A percentile compares a stretch with the other conserved stretches of the same genome.
phyloP scores from a whole-genome alignment of 1,140 invertebrate species.

The Fopius arisanus region DNA sequence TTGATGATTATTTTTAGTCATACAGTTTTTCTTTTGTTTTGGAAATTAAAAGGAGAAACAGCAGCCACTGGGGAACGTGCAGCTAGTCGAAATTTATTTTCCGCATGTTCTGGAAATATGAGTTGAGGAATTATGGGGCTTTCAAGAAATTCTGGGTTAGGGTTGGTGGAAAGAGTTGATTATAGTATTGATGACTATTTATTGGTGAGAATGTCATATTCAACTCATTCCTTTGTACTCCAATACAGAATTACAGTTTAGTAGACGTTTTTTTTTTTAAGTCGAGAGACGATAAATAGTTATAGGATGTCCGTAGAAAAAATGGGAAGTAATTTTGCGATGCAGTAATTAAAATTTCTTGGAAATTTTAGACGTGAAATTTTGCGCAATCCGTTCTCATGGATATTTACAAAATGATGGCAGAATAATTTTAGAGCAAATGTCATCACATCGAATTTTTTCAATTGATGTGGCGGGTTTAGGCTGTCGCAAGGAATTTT shows the following conservation, averaged over 20 bases:
- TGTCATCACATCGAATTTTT: too few relatives aligned
- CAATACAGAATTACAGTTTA: background rate
- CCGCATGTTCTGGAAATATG: constrained; percentile 8
- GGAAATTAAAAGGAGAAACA: background rate
- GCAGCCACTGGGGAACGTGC: constrained; percentile 4
- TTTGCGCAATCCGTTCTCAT: background rate
- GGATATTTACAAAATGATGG: background rate
- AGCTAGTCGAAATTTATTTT: constrained; percentile 29
- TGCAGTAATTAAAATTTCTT: background rate
- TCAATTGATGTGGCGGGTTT: too few relatives aligned
- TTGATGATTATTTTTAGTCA: background rate
- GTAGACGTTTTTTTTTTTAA: background rate
- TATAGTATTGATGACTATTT: too few relatives aligned
- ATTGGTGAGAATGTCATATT: too few relatives aligned
- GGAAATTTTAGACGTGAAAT: background rate
- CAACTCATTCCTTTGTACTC: too few relatives aligned
- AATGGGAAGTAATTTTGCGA: background rate
- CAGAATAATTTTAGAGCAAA: too few relatives aligned
- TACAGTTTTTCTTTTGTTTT: background rate
- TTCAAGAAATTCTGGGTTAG: background rate
- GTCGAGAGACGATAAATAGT: background rate
- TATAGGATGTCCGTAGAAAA: background rate
- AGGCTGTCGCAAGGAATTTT: too few relatives aligned
- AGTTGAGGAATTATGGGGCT: background rate
- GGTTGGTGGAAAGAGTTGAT: too few relatives aligned